Percentiles rank a stretch among this genome's conserved stretches.
These are phyloP conservation scores for Dufourea novaeangliae DNA, from an alignment of 1,140 invertebrate species.

Conservation along the genomic window DNA sequence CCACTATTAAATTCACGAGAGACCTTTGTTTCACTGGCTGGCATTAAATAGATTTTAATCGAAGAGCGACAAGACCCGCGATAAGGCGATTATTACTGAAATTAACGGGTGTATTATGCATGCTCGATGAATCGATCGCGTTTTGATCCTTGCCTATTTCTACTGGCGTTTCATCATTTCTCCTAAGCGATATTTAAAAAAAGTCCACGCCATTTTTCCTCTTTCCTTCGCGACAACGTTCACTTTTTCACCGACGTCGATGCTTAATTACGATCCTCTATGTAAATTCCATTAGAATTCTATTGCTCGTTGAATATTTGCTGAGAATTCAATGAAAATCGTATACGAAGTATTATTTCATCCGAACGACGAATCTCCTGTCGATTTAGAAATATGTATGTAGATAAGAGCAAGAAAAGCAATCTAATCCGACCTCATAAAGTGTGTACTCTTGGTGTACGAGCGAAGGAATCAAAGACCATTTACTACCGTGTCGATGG, in stretches of 20 bases:
- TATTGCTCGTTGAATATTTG: background rate
- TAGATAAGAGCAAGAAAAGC: background rate
- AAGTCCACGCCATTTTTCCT: background rate
- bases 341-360: background rate
- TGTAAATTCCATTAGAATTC: background rate
- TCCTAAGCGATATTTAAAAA: background rate
- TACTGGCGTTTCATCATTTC: background rate
- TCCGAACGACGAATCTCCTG: too few species aligned
- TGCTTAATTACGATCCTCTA: background rate
- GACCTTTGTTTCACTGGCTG: background rate
- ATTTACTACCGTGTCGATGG: background rate
- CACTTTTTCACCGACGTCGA: too few species aligned
- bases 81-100: slow-evolving; percentile 30
- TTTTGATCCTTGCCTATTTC: background rate
- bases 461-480: background rate
- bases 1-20: background rate
- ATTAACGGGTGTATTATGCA: background rate
- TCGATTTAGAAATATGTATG: background rate
- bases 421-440: background rate
- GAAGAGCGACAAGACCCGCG: slow-evolving; percentile 9
- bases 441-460: background rate
- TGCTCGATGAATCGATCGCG: slow-evolving; percentile 1
- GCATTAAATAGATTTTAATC: slow-evolving; percentile 29
- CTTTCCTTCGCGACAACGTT: background rate
- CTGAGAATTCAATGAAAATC: too few species aligned